phyloP scores from a whole-genome alignment of 2,797 vertebrate genomes.

The Jordanella pulchra region DNA sequence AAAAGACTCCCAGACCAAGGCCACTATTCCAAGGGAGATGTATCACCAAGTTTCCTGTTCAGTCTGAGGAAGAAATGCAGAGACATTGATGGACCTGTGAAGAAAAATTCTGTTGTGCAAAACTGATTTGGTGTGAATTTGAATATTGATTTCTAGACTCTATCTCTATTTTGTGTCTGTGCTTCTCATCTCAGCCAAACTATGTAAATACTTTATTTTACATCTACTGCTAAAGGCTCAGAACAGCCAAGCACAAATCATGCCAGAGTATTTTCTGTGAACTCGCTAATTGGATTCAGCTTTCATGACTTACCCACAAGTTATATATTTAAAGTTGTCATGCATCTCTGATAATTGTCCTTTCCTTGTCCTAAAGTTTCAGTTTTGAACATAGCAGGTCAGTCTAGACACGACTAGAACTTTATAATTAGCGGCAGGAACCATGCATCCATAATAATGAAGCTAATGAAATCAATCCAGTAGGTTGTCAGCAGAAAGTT shows the following conservation, averaged over 20 bases:
- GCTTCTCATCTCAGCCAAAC: neutral
- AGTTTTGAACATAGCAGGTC: constrained; percentile 19
- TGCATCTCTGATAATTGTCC: constrained; percentile 17
- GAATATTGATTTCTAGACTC: constrained; percentile 9
- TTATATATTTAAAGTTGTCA: constrained; percentile 27
- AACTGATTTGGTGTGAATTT: neutral
- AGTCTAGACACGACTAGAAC: constrained; percentile 18
- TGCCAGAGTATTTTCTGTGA: neutral
- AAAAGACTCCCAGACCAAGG: constrained; percentile 15
- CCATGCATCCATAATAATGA: constrained; percentile 5
- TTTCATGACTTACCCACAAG: neutral
- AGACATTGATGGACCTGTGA: constrained; percentile 8
- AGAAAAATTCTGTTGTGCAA: neutral
- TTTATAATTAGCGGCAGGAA: constrained; percentile 35
- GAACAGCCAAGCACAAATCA: constrained; percentile 15
- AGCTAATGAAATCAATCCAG: constrained; percentile 39
- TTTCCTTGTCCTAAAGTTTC: constrained; percentile 29
- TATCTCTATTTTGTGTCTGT: neutral
- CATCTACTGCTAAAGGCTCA: constrained; percentile 3
- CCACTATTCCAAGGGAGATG: constrained; percentile 10
- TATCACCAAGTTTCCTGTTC: constrained; percentile 35
- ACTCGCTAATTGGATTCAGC: constrained; percentile 26
- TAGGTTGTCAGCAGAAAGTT: constrained; percentile 14
- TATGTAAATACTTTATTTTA: constrained; percentile 28
- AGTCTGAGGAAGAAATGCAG: constrained; percentile 34